phyloP scores from a whole-genome alignment of 2,888 invertebrate species.

The Melanargia galathea region DNA sequence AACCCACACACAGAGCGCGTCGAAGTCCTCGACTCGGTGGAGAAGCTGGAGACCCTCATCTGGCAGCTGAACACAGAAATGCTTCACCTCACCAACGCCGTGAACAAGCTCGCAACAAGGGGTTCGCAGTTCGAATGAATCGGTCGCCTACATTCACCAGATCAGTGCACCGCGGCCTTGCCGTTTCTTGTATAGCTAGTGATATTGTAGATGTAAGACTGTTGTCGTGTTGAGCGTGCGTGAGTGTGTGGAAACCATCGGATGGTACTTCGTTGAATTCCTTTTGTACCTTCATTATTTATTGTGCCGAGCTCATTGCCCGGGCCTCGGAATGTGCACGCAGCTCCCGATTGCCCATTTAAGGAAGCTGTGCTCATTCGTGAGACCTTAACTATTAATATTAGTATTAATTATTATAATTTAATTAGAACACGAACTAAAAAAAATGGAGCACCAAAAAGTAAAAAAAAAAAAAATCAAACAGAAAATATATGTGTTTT shows the following conservation, averaged over 20 bases:
- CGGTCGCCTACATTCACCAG: slow-evolving; percentile 52
- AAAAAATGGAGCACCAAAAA: slow-evolving; percentile 82
- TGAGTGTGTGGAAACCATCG: slow-evolving; percentile 73
- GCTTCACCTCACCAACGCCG: slow-evolving; percentile 92
- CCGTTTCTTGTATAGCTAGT: slow-evolving; percentile 80
- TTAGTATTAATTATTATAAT: slow-evolving; percentile 79
- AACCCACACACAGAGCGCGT: slow-evolving; percentile 99
- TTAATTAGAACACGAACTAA: slow-evolving; percentile 73
- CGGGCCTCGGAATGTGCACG: slow-evolving; percentile 66
- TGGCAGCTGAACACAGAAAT: slow-evolving; percentile 94
- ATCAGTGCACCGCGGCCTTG: slow-evolving; percentile 72
- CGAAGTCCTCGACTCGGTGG: slow-evolving; percentile 96
- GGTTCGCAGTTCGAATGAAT: slow-evolving; percentile 83
- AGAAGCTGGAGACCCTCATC: slow-evolving; percentile 91
- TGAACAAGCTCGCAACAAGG: slow-evolving; percentile 93
- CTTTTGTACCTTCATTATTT: slow-evolving; percentile 80
- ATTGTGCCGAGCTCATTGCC: slow-evolving; percentile 81
- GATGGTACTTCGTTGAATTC: slow-evolving; percentile 75
- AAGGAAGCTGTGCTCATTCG: slow-evolving; percentile 66
- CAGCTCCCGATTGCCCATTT: slow-evolving; percentile 78
- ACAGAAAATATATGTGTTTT: slow-evolving; percentile 79
- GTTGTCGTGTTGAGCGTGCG: slow-evolving; percentile 71
- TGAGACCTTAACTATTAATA: slow-evolving; percentile 69
- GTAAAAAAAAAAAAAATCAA: slow-evolving; percentile 69
- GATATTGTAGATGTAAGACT: slow-evolving; percentile 78